Base-by-base conservation (phyloP, 2,113 vertebrate species). In the Aegotheles bennettii region DNA sequence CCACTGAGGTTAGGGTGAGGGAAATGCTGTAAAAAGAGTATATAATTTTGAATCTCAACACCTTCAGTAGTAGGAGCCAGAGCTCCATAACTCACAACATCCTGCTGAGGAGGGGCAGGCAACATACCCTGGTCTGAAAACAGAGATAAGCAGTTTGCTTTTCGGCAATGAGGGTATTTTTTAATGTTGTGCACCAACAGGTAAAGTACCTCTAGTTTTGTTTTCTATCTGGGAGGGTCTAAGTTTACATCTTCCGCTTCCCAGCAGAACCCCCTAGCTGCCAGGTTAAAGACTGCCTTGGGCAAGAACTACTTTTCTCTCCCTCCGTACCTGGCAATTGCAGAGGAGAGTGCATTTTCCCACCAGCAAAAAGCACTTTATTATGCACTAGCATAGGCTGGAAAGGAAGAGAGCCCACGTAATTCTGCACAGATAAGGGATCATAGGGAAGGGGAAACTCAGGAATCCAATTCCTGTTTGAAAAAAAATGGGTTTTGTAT, bases 81-180 rank as follows among this genome's bases (percentile, higher is more conserved):
- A 76, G 4, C 7, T 31, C 11, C 47, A 59, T 21, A 73, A 15
- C 36, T 53, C 57, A 42, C 11, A 83, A 25, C 11, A 42, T 3
- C 20, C 24, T 61, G 10, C 20, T 1, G 0, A 57, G n/a, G 11
- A 47, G 42, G 2, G 2, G 9, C 68, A 64, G 45, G n/a, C 9
- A 85, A 61, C 28, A 31, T 33, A 4, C 17, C 8, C 23, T 42
- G 2, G 7, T 47, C 45, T 69, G 43, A 68, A 61, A 91, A 80
- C 25, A 9, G 17, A 70, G 17, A 8, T 18, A 28, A 68, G 31
- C 16, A 24, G 9, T 59, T 86, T 80, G 35, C 1, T 31, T 42
- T 84, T 21, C 28, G 15, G 40, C 90, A 92, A 81, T 38, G 33
- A 2, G 7, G 16, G 3, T 7, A 0, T 15, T 28, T 74, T 75